Percentiles rank a stretch among this genome's conserved stretches.
These are phyloP conservation scores for Drosophila parabipectinata DNA, from an alignment of 1,140 invertebrate genomes.

Conservation along the genomic window DNA sequence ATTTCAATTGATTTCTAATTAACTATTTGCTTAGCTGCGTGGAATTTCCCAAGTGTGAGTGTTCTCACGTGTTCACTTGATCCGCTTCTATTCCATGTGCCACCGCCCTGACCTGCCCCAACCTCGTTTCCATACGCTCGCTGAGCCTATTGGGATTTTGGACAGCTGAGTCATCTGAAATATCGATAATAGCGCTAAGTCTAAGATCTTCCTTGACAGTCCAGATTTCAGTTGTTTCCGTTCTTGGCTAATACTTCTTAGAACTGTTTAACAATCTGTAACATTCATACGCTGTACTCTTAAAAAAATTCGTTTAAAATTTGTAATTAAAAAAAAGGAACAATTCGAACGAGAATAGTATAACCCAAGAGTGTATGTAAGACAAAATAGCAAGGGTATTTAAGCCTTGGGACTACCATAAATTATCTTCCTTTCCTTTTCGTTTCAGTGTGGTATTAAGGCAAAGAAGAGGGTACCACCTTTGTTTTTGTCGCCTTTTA, in stretches of 20 bases:
- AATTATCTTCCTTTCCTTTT: not conserved
- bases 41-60: conserved; percentile 20
- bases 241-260: too few relatives aligned
- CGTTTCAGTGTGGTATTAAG: not conserved
- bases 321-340: too few relatives aligned
- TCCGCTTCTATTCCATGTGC: conserved; percentile 58
- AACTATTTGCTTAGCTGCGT: conserved; percentile 61
- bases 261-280: too few relatives aligned
- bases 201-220: too few relatives aligned
- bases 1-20: conserved; percentile 80
- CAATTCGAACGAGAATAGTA: too few relatives aligned
- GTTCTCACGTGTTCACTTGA: conserved; percentile 58
- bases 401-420: not conserved
- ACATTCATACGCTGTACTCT: too few relatives aligned
- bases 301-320: not conserved
- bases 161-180: too few relatives aligned
- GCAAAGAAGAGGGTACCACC: conserved; percentile 12
- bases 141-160: not conserved
- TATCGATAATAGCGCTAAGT: too few relatives aligned
- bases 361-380: too few relatives aligned
- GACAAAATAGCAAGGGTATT: not conserved
- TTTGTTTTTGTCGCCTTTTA: conserved; percentile 14
- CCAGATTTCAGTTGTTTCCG: too few relatives aligned
- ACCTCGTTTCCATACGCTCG: not conserved
- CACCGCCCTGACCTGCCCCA: conserved; percentile 11